Percentiles rank a stretch among this genome's conserved stretches.
Evolutionary conservation across 2,113 vertebrate species (phyloP).

Genomic region (Coptodon rendalli): DNA sequence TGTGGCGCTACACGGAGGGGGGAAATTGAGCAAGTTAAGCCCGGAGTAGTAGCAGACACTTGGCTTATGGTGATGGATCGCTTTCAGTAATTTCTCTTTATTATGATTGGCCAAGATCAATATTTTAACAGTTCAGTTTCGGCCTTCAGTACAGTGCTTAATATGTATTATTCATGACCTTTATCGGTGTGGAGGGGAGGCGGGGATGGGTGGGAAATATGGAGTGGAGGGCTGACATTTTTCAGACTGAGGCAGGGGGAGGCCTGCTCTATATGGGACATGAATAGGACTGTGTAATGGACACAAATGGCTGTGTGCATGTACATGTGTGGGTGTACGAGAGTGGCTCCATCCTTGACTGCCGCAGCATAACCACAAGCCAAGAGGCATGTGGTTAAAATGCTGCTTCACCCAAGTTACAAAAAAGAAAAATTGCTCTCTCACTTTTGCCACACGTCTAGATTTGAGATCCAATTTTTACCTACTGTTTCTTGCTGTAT

Average conservation of each 20-base stretch:
- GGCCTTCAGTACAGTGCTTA: constrained; percentile 68
- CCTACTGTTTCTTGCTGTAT: background rate
- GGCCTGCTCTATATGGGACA: constrained; percentile 40
- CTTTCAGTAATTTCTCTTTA: constrained; percentile 74
- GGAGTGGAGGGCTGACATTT: constrained; percentile 36
- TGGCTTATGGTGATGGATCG: constrained; percentile 67
- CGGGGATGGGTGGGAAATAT: background rate
- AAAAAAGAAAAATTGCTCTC: background rate
- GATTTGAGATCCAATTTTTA: background rate
- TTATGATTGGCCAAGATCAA: constrained; percentile 78
- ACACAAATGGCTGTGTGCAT: constrained; percentile 36
- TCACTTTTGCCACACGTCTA: background rate
- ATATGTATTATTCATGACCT: constrained; percentile 76
- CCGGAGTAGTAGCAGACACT: constrained; percentile 48
- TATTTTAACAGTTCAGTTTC: constrained; percentile 75
- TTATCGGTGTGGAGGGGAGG: constrained; percentile 50
- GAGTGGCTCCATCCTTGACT: background rate
- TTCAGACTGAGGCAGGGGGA: constrained; percentile 26
- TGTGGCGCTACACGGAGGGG: constrained; percentile 38
- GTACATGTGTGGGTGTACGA: background rate
- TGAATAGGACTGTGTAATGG: constrained; percentile 51
- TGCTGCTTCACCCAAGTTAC: background rate
- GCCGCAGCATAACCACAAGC: background rate
- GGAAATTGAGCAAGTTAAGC: constrained; percentile 67
- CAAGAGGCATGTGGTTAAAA: constrained; percentile 55